Base-by-base conservation (phyloP, 2,888 invertebrate genomes). In the Cryptocephalus moraei region DNA sequence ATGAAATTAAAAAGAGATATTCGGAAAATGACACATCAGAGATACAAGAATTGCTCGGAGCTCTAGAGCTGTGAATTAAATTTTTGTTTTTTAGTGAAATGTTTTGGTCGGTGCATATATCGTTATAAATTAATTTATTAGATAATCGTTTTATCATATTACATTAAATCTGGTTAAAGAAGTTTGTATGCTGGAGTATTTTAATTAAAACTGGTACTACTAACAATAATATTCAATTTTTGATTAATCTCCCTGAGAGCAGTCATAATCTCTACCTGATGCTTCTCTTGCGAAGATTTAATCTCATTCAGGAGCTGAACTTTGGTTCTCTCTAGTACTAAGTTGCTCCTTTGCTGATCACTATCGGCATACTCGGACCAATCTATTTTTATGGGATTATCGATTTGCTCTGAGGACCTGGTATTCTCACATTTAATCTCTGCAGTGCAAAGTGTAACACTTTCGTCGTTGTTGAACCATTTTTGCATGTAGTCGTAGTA, bases 1-100 rank as follows among this genome's bases (percentile, higher is more conserved):
- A 77, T 53, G 81, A 85, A 69, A 81, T 86, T 43, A 74, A 75
- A 50, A 74, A 75, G 53, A 74, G 74, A 62, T 82, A 81, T 46
- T 62, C 66, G 32, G 64, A 73, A 33, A 54, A 51, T 52, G 63
- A 63, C 47, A 56, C 74, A 41, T 70, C 70, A 56, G 69, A 68
- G 51, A 60, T 75, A 49, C 71, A 70, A 59, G 68, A 68, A 53
- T 62, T 72, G 58, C 53, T 79, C 69, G 68, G 74, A 61, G 73
- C 75, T 58, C 64, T 76, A 55, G 74, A 75, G 67, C 65, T 75
- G 43, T 63, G 58, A 34, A 34, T 8, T 32, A 8, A 14, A 31
- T 34, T 43, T 43, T 43, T 10, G 33, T 34, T 10, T n/a, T 43
- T 43, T 9, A 43, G 4, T 42, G n/a, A 36, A 36, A 11, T n/a